Conservation (phyloP, 1,140 invertebrate genomes). For the Habropoda laboriosa region DNA sequence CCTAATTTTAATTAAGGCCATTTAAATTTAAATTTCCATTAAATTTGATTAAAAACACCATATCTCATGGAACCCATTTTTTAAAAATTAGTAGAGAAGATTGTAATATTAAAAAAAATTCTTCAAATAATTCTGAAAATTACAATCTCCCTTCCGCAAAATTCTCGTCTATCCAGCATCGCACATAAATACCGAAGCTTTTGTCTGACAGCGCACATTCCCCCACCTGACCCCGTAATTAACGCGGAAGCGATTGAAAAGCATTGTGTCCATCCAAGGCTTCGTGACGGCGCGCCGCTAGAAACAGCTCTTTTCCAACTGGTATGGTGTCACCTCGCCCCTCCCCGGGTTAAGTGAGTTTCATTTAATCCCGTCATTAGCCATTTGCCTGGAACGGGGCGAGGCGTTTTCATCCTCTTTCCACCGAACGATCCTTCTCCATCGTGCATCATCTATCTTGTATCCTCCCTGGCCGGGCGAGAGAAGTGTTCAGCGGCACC, state of each 20-base stretch:
- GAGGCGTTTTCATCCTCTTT: conserved; percentile 40
- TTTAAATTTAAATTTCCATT: no score
- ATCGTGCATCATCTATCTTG: conserved; percentile 34
- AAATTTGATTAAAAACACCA: no score
- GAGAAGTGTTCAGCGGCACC: conserved; percentile 44
- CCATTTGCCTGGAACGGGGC: conserved; percentile 26
- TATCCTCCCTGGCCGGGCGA: conserved; percentile 16
- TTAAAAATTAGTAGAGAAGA: no score
- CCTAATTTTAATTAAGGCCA: no score
- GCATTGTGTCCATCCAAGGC: not conserved
- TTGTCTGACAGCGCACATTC: no score
- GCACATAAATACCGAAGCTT: no score
- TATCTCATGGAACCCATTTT: no score
- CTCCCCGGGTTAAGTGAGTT: conserved; percentile 37
- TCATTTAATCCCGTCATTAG: conserved; percentile 49
- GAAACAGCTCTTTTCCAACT: not conserved
- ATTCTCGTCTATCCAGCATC: no score
- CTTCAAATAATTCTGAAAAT: no score
- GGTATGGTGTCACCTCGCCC: not conserved
- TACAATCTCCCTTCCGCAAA: no score
- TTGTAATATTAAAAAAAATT: no score
- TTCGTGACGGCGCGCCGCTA: conserved; percentile 4
- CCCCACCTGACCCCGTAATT: not conserved
- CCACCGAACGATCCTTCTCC: not conserved
- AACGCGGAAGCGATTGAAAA: conserved; percentile 36